These are phyloP conservation scores for Scotopteryx bipunctaria DNA, from an alignment of 2,888 invertebrate species.

Conservation along the genomic window DNA sequence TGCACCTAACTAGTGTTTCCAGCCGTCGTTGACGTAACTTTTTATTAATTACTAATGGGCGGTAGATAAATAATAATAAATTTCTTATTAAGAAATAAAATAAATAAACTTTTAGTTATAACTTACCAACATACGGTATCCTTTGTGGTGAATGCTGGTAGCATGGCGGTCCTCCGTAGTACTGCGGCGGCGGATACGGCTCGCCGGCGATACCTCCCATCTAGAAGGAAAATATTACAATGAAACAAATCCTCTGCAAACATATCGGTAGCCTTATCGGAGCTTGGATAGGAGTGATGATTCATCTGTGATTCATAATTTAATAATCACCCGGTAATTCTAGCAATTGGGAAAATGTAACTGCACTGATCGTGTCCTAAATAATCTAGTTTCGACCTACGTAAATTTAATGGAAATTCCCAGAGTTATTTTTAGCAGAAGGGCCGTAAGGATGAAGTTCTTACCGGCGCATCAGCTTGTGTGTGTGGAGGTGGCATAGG, in stretches of 20 bases:
- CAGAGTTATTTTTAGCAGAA: background rate
- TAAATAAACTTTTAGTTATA: slow-evolving; percentile 1
- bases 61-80: too few species aligned
- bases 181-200: slow-evolving; percentile 78
- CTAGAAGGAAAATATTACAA: slow-evolving; percentile 48
- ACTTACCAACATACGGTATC: slow-evolving; percentile 86
- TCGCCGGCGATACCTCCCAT: slow-evolving; percentile 75
- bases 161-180: slow-evolving; percentile 76
- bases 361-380: too few species aligned
- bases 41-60: too few species aligned
- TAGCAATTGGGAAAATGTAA: background rate
- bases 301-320: slow-evolving; percentile 16
- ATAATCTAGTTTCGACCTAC: too few species aligned
- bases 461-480: slow-evolving; percentile 73
- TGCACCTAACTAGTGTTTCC: too few species aligned
- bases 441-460: slow-evolving; percentile 1
- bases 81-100: too few species aligned
- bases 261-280: background rate
- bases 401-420: background rate
- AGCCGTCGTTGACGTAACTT: too few species aligned
- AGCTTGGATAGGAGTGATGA: background rate
- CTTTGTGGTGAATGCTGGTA: slow-evolving; percentile 85
- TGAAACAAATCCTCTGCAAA: background rate
- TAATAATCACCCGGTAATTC: background rate
- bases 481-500: slow-evolving; percentile 75